phyloP scores from a whole-genome alignment of 2,113 vertebrate species.

The Platichthys flesus region DNA sequence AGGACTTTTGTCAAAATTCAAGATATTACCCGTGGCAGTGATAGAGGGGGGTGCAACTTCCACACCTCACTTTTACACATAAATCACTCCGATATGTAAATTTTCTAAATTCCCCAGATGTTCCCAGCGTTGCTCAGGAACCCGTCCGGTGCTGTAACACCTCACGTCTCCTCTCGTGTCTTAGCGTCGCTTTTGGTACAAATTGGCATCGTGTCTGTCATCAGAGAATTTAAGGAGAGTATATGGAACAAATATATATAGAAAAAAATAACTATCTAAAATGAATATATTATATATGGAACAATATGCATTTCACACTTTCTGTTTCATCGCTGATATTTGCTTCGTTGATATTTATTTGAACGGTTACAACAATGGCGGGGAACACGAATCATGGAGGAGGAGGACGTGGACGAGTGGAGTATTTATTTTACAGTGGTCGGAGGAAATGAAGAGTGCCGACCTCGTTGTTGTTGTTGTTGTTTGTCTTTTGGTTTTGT shows the following conservation, averaged over 20 bases:
- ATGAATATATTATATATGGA: conserved; percentile 80
- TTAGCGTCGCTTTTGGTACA: conserved; percentile 80
- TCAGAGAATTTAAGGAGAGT: conserved; percentile 80
- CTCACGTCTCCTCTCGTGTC: conserved; percentile 63
- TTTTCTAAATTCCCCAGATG: neutral
- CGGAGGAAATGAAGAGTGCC: conserved; percentile 63
- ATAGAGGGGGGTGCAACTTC: neutral
- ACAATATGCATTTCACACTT: conserved; percentile 79
- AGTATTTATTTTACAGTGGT: conserved; percentile 80
- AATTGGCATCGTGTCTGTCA: conserved; percentile 82
- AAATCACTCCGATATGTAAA: neutral
- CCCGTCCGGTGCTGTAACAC: conserved; percentile 51
- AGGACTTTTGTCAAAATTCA: neutral
- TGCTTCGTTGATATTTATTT: conserved; percentile 82
- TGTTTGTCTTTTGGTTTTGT: conserved; percentile 58
- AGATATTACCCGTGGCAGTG: neutral
- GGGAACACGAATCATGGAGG: conserved; percentile 21
- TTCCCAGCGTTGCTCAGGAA: conserved; percentile 25
- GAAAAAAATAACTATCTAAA: conserved; percentile 75
- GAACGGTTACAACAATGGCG: conserved; percentile 66
- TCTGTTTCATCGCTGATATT: conserved; percentile 70
- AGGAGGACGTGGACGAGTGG: conserved; percentile 55
- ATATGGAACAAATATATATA: conserved; percentile 81
- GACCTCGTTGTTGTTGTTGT: conserved; percentile 41
- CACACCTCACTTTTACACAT: neutral